A percentile compares a stretch with the other conserved stretches of the same genome.
Conservation (phyloP, 2,113 vertebrate species). For the Oreotrochilus melanogaster region DNA sequence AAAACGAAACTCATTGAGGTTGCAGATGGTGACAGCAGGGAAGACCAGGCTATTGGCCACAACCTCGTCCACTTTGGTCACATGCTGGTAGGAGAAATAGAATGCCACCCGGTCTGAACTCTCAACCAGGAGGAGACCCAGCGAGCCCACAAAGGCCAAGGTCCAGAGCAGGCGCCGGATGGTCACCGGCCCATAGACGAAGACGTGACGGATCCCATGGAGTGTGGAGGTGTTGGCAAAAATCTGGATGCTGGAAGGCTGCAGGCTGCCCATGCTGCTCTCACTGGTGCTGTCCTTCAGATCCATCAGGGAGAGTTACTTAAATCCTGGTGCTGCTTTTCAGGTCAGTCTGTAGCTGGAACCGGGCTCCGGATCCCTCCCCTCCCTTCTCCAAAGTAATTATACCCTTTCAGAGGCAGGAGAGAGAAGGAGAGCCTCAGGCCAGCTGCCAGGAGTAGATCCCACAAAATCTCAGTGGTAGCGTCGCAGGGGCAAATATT, state of each 20-base stretch:
- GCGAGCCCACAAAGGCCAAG: slow-evolving; percentile 87
- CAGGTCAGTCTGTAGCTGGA: slow-evolving; percentile 43
- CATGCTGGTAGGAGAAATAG: slow-evolving; percentile 96
- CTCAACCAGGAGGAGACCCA: slow-evolving; percentile 91
- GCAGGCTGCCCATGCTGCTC: slow-evolving; percentile 87
- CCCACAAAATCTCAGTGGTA: slow-evolving; percentile 66
- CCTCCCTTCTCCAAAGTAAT: slow-evolving; percentile 40
- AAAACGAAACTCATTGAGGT: slow-evolving; percentile 95
- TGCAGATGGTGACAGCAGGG: slow-evolving; percentile 95
- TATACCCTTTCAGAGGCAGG: not conserved
- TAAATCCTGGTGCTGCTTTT: slow-evolving; percentile 72
- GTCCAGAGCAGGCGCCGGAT: slow-evolving; percentile 92
- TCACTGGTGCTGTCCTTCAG: slow-evolving; percentile 92
- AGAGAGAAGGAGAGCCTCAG: slow-evolving; percentile 14
- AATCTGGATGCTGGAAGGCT: slow-evolving; percentile 90
- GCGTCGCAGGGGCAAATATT: slow-evolving; percentile 77
- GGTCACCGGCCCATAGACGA: slow-evolving; percentile 87
- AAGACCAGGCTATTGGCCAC: slow-evolving; percentile 93
- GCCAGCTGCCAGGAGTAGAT: slow-evolving; percentile 55
- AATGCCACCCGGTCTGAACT: slow-evolving; percentile 92
- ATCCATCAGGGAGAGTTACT: slow-evolving; percentile 84
- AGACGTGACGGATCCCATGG: slow-evolving; percentile 93
- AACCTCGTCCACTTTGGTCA: slow-evolving; percentile 94
- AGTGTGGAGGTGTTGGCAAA: slow-evolving; percentile 93
- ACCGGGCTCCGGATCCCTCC: slow-evolving; percentile 11